Conservation (phyloP, 2,888 invertebrate genomes). For the Agrilus mali region DNA sequence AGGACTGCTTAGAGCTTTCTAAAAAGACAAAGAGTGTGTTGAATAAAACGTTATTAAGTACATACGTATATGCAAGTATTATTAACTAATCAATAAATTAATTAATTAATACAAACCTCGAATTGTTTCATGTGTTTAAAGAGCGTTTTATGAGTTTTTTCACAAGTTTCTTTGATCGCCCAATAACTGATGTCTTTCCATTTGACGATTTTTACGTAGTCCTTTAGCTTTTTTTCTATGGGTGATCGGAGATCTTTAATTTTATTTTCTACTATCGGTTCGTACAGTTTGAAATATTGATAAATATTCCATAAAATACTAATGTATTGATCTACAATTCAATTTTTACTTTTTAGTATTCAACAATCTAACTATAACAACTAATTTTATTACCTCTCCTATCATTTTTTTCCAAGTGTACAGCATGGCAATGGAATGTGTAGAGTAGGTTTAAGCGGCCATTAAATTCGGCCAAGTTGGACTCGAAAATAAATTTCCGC, state of each 20-base stretch:
- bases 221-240: constrained; percentile 83
- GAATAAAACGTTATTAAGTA: constrained; percentile 7
- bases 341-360: constrained; percentile 2
- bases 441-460: constrained; percentile 64
- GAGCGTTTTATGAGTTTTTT: constrained; percentile 75
- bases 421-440: constrained; percentile 68
- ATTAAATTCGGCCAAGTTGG: constrained; percentile 73
- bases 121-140: constrained; percentile 81
- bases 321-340: constrained; percentile 40
- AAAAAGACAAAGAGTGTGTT: constrained; percentile 18
- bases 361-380: neutral
- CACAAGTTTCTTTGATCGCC: constrained; percentile 79
- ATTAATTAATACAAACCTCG: constrained; percentile 37
- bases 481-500: constrained; percentile 71
- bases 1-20: constrained; percentile 39
- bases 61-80: neutral
- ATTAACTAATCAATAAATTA: neutral
- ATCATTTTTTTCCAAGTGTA: constrained; percentile 36
- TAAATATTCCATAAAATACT: constrained; percentile 70
- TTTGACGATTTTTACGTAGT: constrained; percentile 87
- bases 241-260: constrained; percentile 61
- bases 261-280: constrained; percentile 45
- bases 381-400: constrained; percentile 8
- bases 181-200: constrained; percentile 94
- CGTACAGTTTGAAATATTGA: constrained; percentile 75